Evolutionary conservation across 37 sponge, comb jelly and placozoan species (phyloP), one percentile per base, ranked within the genome.

Genomic region (Crambe crambe): DNA sequence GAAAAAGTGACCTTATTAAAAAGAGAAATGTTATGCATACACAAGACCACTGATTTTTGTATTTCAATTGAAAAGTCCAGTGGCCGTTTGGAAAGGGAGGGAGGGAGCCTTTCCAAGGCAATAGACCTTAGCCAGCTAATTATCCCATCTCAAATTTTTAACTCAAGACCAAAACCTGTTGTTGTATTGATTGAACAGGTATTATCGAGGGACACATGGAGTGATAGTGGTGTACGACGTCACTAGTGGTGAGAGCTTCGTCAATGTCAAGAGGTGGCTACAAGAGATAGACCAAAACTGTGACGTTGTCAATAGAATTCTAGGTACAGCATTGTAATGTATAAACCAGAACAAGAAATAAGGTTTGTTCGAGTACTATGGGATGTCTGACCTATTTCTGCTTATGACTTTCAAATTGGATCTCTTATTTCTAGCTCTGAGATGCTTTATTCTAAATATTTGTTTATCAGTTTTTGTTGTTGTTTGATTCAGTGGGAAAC

Each of bases 141-240:
- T n/a, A n/a, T n/a, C n/a, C n/a, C n/a, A n/a, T n/a, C n/a, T n/a
- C n/a, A n/a, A n/a, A n/a, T n/a, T n/a, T n/a, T n/a, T n/a, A n/a
- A n/a, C n/a, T n/a, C n/a, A n/a, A n/a, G n/a, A n/a, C n/a, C n/a
- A n/a, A n/a, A n/a, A n/a, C n/a, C n/a, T n/a, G n/a, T n/a, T n/a
- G 26, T 70, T 70, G 71, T 12, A 26, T 21, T 38, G 36, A 30
- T 30, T 56, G 23, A 26, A 38, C 76, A 98, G 94, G 64, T 98
- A 98, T 90, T 98, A 98, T 65, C 89, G 99, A 58, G 99, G 99
- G 3, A 98, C 99, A 25, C 99, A 98, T 43, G 99, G 99, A 37
- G 99, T 98, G 2, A 98, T 98, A 34, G 97, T 98, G 15, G 99
- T 98, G 22, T 98, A 98, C 72, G 99, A 95, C 70, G 99, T 98